Conservation (phyloP, 2,797 vertebrate species). For the Percopsis omiscomaycus region DNA sequence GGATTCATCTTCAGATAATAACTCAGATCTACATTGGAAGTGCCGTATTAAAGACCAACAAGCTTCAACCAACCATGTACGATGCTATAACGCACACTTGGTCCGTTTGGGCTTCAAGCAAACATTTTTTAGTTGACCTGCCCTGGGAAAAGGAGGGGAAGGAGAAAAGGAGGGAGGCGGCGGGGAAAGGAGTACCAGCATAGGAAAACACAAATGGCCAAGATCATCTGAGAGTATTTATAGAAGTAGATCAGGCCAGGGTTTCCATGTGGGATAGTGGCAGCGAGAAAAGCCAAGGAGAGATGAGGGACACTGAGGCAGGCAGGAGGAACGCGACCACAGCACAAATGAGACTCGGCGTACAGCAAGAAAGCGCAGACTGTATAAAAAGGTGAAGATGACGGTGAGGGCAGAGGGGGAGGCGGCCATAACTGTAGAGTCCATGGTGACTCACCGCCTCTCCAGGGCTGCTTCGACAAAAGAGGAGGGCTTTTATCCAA, state of each 20-base stretch:
- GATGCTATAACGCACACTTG: background rate
- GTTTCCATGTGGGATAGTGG: slow-evolving; percentile 47
- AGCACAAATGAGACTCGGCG: background rate
- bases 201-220: slow-evolving; percentile 35
- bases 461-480: too few species aligned
- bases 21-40: background rate
- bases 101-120: background rate
- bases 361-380: background rate
- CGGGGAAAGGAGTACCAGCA: background rate
- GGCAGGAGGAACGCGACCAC: background rate
- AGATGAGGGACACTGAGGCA: slow-evolving; percentile 16
- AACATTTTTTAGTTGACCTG: background rate
- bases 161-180: slow-evolving; percentile 9
- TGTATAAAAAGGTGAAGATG: background rate
- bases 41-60: background rate
- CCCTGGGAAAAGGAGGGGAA: slow-evolving; percentile 18
- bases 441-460: too few species aligned
- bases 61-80: background rate
- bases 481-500: background rate
- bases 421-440: too few species aligned
- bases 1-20: background rate
- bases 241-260: slow-evolving; percentile 59
- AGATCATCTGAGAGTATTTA: slow-evolving; percentile 59
- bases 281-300: slow-evolving; percentile 30
- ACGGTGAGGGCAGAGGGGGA: too few species aligned